Evolutionary conservation across 2,888 invertebrate genomes (phyloP).

Genomic region (Scrobipalpa costella): DNA sequence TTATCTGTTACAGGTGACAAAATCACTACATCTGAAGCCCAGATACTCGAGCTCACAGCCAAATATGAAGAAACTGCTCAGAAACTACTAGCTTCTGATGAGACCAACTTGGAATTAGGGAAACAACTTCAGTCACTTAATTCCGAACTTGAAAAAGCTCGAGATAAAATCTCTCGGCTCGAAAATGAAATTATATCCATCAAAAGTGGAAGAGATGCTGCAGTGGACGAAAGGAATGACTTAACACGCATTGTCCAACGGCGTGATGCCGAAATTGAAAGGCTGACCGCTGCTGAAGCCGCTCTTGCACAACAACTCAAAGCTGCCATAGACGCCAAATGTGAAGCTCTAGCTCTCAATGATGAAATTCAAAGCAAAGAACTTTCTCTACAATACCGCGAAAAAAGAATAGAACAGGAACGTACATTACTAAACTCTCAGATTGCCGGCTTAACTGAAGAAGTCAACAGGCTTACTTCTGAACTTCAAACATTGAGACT

Average conservation of each 20-base stretch:
- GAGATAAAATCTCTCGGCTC: conserved; percentile 82
- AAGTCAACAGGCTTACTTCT: conserved; percentile 88
- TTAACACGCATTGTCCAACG: conserved; percentile 86
- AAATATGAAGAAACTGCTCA: conserved; percentile 84
- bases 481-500: conserved; percentile 89
- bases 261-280: conserved; percentile 86
- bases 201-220: conserved; percentile 85
- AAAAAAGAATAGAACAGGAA: conserved; percentile 92
- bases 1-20: conserved; percentile 77
- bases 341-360: conserved; percentile 88
- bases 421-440: conserved; percentile 87
- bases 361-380: conserved; percentile 92
- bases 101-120: conserved; percentile 84
- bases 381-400: conserved; percentile 88
- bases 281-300: conserved; percentile 85
- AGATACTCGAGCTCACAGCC: conserved; percentile 79
- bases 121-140: conserved; percentile 83
- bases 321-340: conserved; percentile 88
- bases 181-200: conserved; percentile 85
- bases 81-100: conserved; percentile 82
- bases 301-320: conserved; percentile 88
- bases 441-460: conserved; percentile 88
- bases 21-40: conserved; percentile 76
- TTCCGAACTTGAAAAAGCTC: conserved; percentile 83
- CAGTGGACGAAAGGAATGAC: conserved; percentile 88